These are phyloP conservation scores for Anastatus disparis DNA, from an alignment of 1,140 invertebrate genomes.

Conservation along the genomic window DNA sequence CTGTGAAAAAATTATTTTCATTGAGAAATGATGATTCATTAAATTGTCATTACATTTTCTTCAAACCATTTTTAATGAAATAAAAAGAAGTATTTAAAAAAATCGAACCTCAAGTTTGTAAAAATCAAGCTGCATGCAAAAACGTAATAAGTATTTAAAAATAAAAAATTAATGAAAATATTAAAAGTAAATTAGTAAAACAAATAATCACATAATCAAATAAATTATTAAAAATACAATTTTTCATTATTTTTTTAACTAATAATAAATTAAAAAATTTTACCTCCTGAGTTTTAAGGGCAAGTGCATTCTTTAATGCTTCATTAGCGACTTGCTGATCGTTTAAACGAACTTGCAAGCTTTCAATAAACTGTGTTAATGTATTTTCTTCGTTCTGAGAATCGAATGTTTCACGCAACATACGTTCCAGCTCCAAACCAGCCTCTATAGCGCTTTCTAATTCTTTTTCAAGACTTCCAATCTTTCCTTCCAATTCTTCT, in stretches of 20 bases:
- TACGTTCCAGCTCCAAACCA: conserved; percentile 73
- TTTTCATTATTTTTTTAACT: conserved; percentile 22
- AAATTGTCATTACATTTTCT: too few relatives aligned
- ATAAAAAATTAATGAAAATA: conserved; percentile 37
- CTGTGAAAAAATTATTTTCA: conserved; percentile 47
- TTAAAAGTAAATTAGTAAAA: not conserved
- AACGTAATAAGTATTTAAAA: conserved; percentile 43
- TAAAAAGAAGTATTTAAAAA: conserved; percentile 10
- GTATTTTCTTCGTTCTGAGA: conserved; percentile 71
- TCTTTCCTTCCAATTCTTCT: conserved; percentile 69
- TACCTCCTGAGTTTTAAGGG: conserved; percentile 67
- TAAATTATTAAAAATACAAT: not conserved
- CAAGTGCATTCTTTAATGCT: conserved; percentile 61
- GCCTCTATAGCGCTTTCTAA: conserved; percentile 74
- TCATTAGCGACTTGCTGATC: conserved; percentile 70
- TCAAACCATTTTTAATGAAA: conserved; percentile 8
- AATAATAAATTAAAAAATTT: conserved; percentile 22
- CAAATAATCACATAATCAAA: conserved; percentile 16
- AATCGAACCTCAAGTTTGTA: conserved; percentile 55
- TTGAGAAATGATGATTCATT: too few relatives aligned
- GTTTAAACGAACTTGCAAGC: conserved; percentile 71
- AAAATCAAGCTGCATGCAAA: conserved; percentile 54
- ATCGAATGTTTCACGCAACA: conserved; percentile 73
- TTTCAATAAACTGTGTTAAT: conserved; percentile 71
- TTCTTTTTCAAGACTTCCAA: conserved; percentile 71